Evolutionary conservation across 2,113 vertebrate species (phyloP).

Genomic region (Myrmophylax atrothorax): DNA sequence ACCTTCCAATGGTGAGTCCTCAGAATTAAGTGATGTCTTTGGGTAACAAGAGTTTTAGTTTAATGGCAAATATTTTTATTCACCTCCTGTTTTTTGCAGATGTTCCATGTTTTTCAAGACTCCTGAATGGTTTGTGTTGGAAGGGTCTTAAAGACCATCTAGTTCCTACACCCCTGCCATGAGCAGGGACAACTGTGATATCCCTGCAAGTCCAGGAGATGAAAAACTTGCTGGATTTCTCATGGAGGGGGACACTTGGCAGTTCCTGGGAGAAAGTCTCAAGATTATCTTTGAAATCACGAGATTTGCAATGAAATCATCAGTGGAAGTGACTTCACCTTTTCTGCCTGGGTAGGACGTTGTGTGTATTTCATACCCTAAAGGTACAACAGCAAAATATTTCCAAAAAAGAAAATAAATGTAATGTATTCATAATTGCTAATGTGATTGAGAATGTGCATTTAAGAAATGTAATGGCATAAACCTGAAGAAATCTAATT

Average conservation of each 20-base stretch:
- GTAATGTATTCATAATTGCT: conserved; percentile 68
- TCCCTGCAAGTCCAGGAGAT: background rate
- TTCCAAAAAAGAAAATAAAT: conserved; percentile 52
- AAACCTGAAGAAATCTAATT: conserved; percentile 70
- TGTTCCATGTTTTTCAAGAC: background rate
- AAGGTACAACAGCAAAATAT: conserved; percentile 33
- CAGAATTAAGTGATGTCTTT: background rate
- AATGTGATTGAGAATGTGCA: conserved; percentile 68
- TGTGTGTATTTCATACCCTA: background rate
- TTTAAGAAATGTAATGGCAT: conserved; percentile 69
- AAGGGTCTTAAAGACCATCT: background rate
- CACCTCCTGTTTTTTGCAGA: background rate
- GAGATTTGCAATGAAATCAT: background rate
- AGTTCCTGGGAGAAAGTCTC: background rate
- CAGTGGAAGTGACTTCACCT: background rate
- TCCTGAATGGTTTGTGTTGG: background rate
- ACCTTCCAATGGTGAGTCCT: background rate
- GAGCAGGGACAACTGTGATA: too few species aligned
- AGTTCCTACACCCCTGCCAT: too few species aligned
- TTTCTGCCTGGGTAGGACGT: background rate
- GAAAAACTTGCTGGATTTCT: background rate
- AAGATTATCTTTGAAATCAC: background rate
- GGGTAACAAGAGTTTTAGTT: background rate
- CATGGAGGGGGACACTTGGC: background rate
- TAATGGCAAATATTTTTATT: background rate